A percentile compares a stretch with the other conserved stretches of the same genome.
phyloP scores from a whole-genome alignment of 2,888 invertebrate genomes.

The Acrocyrtus sp. region DNA sequence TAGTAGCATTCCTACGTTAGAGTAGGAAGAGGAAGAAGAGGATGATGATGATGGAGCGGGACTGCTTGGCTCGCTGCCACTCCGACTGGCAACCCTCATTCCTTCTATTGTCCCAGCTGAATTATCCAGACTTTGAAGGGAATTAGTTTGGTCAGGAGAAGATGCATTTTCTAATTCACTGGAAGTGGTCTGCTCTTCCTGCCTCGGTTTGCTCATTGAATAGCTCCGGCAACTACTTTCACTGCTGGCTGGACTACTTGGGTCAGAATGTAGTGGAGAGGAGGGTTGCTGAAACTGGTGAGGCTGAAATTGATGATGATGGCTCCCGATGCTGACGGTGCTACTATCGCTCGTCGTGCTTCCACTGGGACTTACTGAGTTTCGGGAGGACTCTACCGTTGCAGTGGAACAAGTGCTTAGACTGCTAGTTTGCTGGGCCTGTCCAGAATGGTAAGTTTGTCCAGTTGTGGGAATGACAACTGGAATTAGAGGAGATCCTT shows the following conservation, averaged over 20 bases:
- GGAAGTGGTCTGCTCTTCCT: slow-evolving; percentile 29
- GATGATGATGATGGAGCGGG: slow-evolving; percentile 24
- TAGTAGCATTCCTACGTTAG: slow-evolving; percentile 16
- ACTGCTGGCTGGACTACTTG: slow-evolving; percentile 37
- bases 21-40: background rate
- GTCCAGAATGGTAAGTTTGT: slow-evolving; percentile 27
- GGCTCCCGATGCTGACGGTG: slow-evolving; percentile 46
- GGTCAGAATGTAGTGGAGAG: slow-evolving; percentile 38
- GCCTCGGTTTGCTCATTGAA: slow-evolving; percentile 17
- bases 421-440: slow-evolving; percentile 22
- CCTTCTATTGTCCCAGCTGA: slow-evolving; percentile 46
- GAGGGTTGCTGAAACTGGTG: slow-evolving; percentile 21
- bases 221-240: slow-evolving; percentile 32
- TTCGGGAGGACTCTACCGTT: slow-evolving; percentile 21
- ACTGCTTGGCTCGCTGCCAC: slow-evolving; percentile 46
- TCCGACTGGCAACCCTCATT: slow-evolving; percentile 37
- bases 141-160: slow-evolving; percentile 39
- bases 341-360: slow-evolving; percentile 35
- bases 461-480: slow-evolving; percentile 47
- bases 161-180: slow-evolving; percentile 48
- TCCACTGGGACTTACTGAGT: slow-evolving; percentile 52
- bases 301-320: slow-evolving; percentile 39
- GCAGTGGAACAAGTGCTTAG: slow-evolving; percentile 8
- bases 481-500: slow-evolving; percentile 36
- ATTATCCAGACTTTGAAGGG: slow-evolving; percentile 44